Evolutionary conservation across 2,113 vertebrate species (phyloP).

Genomic region (Heterotis niloticus): DNA sequence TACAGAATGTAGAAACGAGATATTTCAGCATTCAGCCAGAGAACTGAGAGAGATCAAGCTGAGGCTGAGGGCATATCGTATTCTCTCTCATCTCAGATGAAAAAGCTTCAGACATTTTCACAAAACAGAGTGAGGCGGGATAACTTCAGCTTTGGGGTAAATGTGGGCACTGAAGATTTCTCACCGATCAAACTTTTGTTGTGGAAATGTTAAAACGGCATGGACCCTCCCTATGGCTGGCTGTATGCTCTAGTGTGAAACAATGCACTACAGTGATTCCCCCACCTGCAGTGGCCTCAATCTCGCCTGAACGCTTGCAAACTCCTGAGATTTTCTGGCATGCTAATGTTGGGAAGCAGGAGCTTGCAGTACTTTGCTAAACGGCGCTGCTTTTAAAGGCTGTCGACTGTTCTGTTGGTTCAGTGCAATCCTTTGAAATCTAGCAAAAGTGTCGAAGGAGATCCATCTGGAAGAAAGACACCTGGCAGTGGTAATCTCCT

Average conservation of each 20-base stretch:
- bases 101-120: conserved; percentile 4
- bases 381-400: too few species aligned
- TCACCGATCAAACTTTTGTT: neutral
- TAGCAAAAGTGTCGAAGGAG: too few species aligned
- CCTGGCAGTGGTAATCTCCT: too few species aligned
- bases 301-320: neutral
- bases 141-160: neutral
- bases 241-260: too few species aligned
- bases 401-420: too few species aligned
- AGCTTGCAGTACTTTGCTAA: too few species aligned
- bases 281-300: neutral
- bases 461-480: too few species aligned
- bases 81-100: neutral
- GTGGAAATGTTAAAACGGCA: neutral
- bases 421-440: too few species aligned
- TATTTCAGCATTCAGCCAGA: neutral
- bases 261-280: too few species aligned
- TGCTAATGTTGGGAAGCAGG: too few species aligned
- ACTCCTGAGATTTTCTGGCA: too few species aligned
- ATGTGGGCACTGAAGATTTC: too few species aligned
- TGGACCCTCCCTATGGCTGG: neutral
- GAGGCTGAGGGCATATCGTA: neutral
- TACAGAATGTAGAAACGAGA: neutral
- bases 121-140: neutral
- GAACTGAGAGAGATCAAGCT: neutral